Conservation (phyloP, 2,113 vertebrate species). For the Microtus richardsoni region DNA sequence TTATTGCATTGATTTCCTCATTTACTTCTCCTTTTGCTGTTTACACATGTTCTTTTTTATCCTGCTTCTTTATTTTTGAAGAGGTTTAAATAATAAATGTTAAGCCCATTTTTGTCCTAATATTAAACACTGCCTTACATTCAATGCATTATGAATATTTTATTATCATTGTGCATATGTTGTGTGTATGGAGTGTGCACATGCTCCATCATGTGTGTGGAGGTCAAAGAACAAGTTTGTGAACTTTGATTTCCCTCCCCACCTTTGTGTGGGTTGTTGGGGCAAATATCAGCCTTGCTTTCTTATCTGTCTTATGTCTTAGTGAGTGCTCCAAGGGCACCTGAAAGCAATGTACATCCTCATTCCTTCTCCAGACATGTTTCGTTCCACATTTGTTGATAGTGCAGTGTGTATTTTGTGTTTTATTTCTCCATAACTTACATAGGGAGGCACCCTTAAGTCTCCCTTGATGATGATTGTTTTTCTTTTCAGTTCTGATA, state of each 20-base stretch:
- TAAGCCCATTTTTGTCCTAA: neutral
- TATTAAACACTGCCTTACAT: neutral
- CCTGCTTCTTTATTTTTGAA: neutral
- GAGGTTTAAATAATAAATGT: slow-evolving; percentile 18
- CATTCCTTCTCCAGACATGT: neutral
- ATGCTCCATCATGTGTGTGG: neutral
- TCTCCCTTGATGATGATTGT: neutral
- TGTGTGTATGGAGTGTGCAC: neutral
- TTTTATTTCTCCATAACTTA: slow-evolving; percentile 10
- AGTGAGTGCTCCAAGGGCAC: neutral
- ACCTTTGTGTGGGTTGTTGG: neutral
- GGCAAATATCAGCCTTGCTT: neutral
- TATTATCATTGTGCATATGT: neutral
- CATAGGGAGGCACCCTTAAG: neutral
- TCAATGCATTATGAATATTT: neutral
- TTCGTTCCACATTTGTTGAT: slow-evolving; percentile 5
- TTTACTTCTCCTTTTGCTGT: neutral
- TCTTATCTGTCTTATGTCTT: neutral
- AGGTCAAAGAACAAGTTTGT: neutral
- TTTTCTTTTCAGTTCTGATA: slow-evolving; percentile 25
- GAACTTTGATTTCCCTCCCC: neutral
- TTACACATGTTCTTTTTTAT: neutral
- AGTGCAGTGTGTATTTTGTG: neutral
- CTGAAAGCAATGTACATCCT: slow-evolving; percentile 7
- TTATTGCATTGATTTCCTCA: slow-evolving; percentile 8